Evolutionary conservation across 2,888 invertebrate species (phyloP), one percentile per base, ranked within the genome.

Genomic region (Morpho deidamia): DNA sequence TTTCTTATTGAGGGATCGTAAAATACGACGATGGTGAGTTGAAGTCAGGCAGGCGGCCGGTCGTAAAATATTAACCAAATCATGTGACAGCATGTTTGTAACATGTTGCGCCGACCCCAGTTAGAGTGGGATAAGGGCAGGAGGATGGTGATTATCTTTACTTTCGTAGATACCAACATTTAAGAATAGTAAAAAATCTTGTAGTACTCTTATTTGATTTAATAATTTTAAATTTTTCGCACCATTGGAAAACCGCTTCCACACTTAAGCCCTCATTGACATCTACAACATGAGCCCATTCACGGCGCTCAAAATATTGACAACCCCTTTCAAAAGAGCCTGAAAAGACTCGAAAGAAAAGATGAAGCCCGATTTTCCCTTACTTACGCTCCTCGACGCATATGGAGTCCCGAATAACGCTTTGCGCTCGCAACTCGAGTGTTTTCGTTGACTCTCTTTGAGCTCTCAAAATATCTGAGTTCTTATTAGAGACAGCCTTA

Each of bases 271-370:
- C 73, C 67, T 73, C 81, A 80, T 82, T 82, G 84, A 80, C 81
- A 81, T 78, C 81, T 70, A 76, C 79, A 75, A 77, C 77, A 76
- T 68, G 71, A 68, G 66, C 69, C 82, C 74, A 83, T 87, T 86
- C 86, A 86, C 73, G 72, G 69, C 78, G 85, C 83, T 85, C 74
- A 86, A 86, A 85, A 86, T 86, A 87, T 87, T 87, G 86, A 87
- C 86, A 83, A 76, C 83, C 81, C 75, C 79, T 78, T 86, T 85
- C 81, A 85, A 66, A 68, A 64, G 65, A 68, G 66, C 67, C 67
- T 84, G 81, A 83, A 86, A 82, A 78, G 85, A 72, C 78, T 76
- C 74, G 63, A 70, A 74, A 73, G 79, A 78, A 80, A 84, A 83
- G 78, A 72, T 66, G 74, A 70, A 78, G 74, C 68, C 78, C 81